A percentile compares a stretch with the other conserved stretches of the same genome.
phyloP scores from a whole-genome alignment of 2,797 vertebrate genomes.

The Artibeus lituratus region DNA sequence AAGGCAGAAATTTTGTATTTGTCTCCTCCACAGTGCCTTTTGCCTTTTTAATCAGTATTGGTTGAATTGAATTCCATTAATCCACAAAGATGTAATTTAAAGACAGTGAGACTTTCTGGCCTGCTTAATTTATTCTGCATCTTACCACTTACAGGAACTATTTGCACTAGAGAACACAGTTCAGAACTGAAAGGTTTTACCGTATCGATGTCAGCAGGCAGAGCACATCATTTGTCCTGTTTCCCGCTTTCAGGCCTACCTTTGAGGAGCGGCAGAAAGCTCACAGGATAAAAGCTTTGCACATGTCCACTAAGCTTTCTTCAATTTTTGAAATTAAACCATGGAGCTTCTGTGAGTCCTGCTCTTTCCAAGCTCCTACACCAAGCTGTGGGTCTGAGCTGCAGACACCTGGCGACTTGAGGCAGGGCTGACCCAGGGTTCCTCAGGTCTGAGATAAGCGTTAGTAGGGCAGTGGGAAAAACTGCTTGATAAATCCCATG shows the following conservation, averaged over 20 bases:
- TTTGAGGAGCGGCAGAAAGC: not conserved
- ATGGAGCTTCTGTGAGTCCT: not conserved
- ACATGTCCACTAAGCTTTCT: not conserved
- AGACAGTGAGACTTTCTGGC: constrained; percentile 19
- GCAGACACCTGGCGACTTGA: not conserved
- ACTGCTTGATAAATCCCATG: not conserved
- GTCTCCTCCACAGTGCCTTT: not conserved
- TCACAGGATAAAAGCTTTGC: not conserved
- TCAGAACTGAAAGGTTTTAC: constrained; percentile 11
- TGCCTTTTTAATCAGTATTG: constrained; percentile 28
- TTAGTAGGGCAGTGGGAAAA: not conserved
- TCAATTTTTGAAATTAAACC: not conserved
- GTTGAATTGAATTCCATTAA: constrained; percentile 51
- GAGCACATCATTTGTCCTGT: not conserved
- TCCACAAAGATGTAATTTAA: constrained; percentile 47
- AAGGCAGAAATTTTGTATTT: constrained; percentile 26
- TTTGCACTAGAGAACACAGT: not conserved
- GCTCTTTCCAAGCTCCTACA: not conserved
- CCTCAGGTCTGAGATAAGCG: not conserved
- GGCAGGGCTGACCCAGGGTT: not conserved
- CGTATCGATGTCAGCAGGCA: not conserved
- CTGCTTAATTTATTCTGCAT: constrained; percentile 7
- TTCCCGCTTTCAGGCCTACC: not conserved
- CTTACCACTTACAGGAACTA: not conserved
- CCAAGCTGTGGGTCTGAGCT: not conserved